Conservation (phyloP, 2,888 invertebrate genomes). For the Eremobia ochroleuca region DNA sequence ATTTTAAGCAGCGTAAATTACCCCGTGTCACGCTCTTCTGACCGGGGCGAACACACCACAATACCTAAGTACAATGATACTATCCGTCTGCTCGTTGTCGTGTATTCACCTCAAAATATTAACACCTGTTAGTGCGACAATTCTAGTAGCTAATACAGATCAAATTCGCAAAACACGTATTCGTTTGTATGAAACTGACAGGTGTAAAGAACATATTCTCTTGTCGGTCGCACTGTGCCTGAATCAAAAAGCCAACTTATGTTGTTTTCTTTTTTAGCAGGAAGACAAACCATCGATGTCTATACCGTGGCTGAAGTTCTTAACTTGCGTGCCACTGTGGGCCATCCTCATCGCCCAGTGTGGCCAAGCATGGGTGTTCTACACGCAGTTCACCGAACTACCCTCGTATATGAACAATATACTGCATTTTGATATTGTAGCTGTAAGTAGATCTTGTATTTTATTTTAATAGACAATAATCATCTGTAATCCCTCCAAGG, state of each 20-base stretch:
- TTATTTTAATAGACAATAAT: background rate
- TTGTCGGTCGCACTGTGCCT: background rate
- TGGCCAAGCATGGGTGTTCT: slow-evolving; percentile 96
- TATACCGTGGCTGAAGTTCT: slow-evolving; percentile 94
- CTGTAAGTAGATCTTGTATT: slow-evolving; percentile 83
- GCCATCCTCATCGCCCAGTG: slow-evolving; percentile 96
- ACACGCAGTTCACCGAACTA: slow-evolving; percentile 95
- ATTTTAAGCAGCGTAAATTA: background rate
- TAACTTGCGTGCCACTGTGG: slow-evolving; percentile 95
- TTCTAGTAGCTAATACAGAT: no score
- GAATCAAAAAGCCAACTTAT: background rate
- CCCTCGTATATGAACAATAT: slow-evolving; percentile 96
- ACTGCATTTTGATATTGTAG: slow-evolving; percentile 94
- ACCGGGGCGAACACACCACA: background rate
- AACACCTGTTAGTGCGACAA: no score
- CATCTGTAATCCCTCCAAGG: background rate
- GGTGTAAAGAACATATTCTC: background rate
- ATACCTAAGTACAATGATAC: background rate
- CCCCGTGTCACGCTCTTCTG: background rate
- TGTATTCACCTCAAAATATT: slow-evolving; percentile 2
- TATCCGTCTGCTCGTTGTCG: background rate
- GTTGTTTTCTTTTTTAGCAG: slow-evolving; percentile 73
- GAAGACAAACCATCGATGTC: slow-evolving; percentile 88
- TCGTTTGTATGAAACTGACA: background rate
- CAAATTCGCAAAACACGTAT: no score